These are phyloP conservation scores for Drosophila greeni DNA, from an alignment of 2,888 invertebrate genomes.

Conservation along the genomic window DNA sequence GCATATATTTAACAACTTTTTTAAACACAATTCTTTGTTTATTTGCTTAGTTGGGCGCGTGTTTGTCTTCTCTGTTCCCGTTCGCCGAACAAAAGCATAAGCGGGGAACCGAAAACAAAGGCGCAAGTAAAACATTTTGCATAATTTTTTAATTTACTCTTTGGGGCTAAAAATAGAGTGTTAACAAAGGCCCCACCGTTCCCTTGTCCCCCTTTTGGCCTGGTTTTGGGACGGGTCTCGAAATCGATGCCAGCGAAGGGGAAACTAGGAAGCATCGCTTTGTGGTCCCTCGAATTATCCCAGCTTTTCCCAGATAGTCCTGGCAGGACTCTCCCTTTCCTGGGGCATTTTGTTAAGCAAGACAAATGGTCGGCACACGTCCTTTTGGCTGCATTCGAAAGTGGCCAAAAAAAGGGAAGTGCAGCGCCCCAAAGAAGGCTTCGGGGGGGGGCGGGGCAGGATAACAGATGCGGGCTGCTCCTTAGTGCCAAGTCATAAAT, in stretches of 20 bases:
- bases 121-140: conserved; percentile 42
- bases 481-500: conserved; percentile 64
- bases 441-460: neutral
- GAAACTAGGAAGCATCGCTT: neutral
- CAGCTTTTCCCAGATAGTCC: neutral
- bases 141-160: conserved; percentile 60
- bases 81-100: conserved; percentile 16
- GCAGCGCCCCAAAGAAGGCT: conserved; percentile 6
- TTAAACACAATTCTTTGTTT: conserved; percentile 58
- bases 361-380: conserved; percentile 52
- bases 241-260: conserved; percentile 48
- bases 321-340: no score
- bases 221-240: conserved; percentile 9
- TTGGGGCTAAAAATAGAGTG: conserved; percentile 31
- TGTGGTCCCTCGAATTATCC: conserved; percentile 3
- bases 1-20: conserved; percentile 63
- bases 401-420: conserved; percentile 6
- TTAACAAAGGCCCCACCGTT: conserved; percentile 20
- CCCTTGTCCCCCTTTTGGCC: no score
- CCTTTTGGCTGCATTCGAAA: conserved; percentile 17
- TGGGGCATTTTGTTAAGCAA: conserved; percentile 40
- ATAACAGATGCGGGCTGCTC: conserved; percentile 22
- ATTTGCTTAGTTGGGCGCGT: conserved; percentile 48
- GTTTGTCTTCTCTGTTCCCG: conserved; percentile 31
- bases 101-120: conserved; percentile 13